Conservation (phyloP, 2,113 vertebrate species). For the Phoxinus phoxinus region DNA sequence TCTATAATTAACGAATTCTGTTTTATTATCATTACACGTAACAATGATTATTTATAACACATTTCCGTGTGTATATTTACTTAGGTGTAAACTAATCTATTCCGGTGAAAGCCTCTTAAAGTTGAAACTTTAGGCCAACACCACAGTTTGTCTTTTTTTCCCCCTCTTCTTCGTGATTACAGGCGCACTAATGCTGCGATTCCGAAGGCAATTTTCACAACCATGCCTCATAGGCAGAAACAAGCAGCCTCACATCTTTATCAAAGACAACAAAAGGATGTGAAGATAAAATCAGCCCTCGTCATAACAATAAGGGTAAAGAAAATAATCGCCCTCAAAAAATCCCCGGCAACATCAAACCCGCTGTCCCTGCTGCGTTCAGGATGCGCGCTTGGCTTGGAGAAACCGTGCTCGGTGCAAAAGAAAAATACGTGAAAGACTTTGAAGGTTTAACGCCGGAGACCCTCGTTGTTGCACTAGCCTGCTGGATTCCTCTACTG, state of each 20-base stretch:
- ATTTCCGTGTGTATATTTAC: neutral
- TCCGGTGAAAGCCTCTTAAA: neutral
- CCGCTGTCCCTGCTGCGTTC: constrained; percentile 72
- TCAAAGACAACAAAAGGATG: constrained; percentile 54
- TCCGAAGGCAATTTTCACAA: constrained; percentile 11
- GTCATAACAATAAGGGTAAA: constrained; percentile 64
- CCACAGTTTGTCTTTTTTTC: neutral
- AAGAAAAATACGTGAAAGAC: constrained; percentile 50
- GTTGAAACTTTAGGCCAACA: neutral
- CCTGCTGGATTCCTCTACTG: constrained; percentile 36
- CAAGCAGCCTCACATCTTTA: constrained; percentile 32
- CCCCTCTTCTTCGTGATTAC: neutral
- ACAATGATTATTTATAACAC: neutral
- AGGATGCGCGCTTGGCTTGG: constrained; percentile 80
- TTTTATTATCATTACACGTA: constrained; percentile 5
- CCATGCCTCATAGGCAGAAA: neutral
- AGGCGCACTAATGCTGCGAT: neutral
- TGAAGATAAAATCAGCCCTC: constrained; percentile 60
- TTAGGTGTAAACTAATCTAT: constrained; percentile 4
- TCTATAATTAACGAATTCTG: neutral
- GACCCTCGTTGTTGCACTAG: constrained; percentile 33
- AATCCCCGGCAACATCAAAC: constrained; percentile 81
- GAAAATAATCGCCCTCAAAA: constrained; percentile 57
- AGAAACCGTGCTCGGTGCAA: constrained; percentile 71
- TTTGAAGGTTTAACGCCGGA: constrained; percentile 47